phyloP scores from a whole-genome alignment of 2,797 vertebrate genomes.

The Onychomys torridus region DNA sequence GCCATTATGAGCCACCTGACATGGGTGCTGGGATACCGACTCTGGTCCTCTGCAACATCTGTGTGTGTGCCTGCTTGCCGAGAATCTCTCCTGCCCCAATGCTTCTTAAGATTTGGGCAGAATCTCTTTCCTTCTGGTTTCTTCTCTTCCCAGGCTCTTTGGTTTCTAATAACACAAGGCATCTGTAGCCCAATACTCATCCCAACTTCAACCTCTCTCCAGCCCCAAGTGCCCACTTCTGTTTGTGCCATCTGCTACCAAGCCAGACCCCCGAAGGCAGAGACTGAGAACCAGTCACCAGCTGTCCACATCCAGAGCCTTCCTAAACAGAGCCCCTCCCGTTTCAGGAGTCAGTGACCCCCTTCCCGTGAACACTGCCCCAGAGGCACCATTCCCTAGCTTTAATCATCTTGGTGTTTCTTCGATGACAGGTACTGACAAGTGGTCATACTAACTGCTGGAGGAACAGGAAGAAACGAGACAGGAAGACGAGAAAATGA shows the following conservation, averaged over 20 bases:
- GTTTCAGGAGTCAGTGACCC: neutral
- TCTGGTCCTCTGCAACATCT: neutral
- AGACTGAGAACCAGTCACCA: neutral
- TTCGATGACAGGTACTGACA: slow-evolving; percentile 48
- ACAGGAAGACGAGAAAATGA: neutral
- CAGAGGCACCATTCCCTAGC: slow-evolving; percentile 6
- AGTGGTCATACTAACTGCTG: slow-evolving; percentile 6
- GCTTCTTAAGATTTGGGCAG: neutral
- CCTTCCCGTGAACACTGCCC: neutral
- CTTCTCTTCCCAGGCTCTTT: neutral
- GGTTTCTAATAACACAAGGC: neutral
- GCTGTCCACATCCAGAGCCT: neutral
- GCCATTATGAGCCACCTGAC: neutral
- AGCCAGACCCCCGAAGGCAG: neutral
- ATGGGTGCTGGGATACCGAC: neutral
- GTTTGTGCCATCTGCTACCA: accelerated
- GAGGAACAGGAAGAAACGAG: slow-evolving; percentile 39
- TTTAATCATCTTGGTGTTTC: slow-evolving; percentile 53
- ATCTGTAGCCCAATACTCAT: neutral
- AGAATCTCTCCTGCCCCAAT: too few relatives aligned
- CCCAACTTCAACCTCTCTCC: neutral
- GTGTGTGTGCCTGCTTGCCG: neutral
- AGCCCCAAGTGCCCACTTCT: neutral
- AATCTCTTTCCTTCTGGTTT: neutral
- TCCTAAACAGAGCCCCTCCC: slow-evolving; percentile 10